Percentiles rank a stretch among this genome's conserved stretches.
phyloP scores from a whole-genome alignment of 2,888 invertebrate genomes.

The Cordilura impudica region DNA sequence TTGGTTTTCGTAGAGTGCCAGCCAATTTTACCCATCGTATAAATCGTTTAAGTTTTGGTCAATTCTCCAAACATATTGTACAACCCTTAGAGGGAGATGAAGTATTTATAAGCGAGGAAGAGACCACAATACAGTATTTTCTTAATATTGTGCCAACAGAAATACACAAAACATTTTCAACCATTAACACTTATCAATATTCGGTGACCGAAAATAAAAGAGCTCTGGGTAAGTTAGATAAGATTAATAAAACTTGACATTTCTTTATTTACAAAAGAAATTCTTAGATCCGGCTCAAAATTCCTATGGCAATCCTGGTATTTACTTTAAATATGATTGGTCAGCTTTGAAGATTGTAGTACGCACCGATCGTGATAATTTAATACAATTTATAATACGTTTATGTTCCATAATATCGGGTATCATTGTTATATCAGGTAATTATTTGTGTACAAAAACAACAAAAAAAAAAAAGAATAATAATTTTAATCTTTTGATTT shows the following conservation, averaged over 20 bases:
- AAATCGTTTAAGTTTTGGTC: constrained; percentile 95
- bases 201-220: constrained; percentile 94
- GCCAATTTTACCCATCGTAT: constrained; percentile 98
- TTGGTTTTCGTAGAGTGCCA: constrained; percentile 86
- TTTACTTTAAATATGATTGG: constrained; percentile 97
- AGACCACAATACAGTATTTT: constrained; percentile 87
- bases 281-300: constrained; percentile 82
- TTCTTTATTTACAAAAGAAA: neutral
- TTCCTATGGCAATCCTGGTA: constrained; percentile 95
- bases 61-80: constrained; percentile 91
- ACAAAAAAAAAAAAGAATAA: too few species aligned
- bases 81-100: constrained; percentile 98
- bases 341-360: constrained; percentile 92
- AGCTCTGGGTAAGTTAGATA: constrained; percentile 82
- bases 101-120: constrained; percentile 82
- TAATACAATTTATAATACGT: constrained; percentile 89
- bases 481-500: neutral
- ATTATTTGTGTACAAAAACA: too few species aligned
- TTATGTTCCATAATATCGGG: constrained; percentile 95
- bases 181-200: constrained; percentile 92
- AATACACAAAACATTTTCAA: constrained; percentile 87
- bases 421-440: constrained; percentile 90
- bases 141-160: constrained; percentile 97
- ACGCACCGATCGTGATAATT: constrained; percentile 86
- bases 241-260: neutral